Evolutionary conservation across 2,113 vertebrate genomes (phyloP), one percentile per base, ranked within the genome.

Genomic region (Petrocephalus zakoni): DNA sequence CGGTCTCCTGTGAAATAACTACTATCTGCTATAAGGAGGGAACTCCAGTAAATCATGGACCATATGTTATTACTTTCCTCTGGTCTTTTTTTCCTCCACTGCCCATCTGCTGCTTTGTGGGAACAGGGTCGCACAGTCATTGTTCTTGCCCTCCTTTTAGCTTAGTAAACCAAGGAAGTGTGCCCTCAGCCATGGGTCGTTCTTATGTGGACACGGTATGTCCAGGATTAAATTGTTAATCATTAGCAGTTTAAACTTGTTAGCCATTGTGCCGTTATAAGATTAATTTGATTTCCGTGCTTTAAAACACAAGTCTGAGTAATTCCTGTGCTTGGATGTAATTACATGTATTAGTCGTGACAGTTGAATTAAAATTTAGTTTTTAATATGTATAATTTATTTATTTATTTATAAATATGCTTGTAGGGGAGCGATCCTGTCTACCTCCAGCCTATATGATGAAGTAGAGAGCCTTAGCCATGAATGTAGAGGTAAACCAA

Each of bases 21-120:
- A 51, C 42, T 47, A 21, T 87, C 34, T 89, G 52, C 68, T 55
- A 56, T 75, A 29, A 29, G 86, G 88, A 58, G 88, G 46, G 34
- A 34, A 56, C 84, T 86, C 51, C 84, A 88, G 53, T 82, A 87
- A 89, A 89, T 55, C 52, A 47, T 83, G 85, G 42, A 82, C 89
- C 89, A 58, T 49, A 68, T 75, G 29, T 82, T 82, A 82, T 42
- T 72, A 82, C 51, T 87, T 87, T 89, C 25, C 37, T 55, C 87
- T 37, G 15, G 11, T 46, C 75, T 82, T 55, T 88, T 42, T 47
- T 82, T 56, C 72, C 49, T 55, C 10, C 52, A 8, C 52, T 56
- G 37, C 17, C 75, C 75, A 83, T 83, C 75, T 56, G 87, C 72
- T n/a, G 29, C 51, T 56, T 82, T 17, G 37, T 83, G 68, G 49